Conservation (phyloP, 2,113 vertebrate species). For the Mormoops blainvillei region DNA sequence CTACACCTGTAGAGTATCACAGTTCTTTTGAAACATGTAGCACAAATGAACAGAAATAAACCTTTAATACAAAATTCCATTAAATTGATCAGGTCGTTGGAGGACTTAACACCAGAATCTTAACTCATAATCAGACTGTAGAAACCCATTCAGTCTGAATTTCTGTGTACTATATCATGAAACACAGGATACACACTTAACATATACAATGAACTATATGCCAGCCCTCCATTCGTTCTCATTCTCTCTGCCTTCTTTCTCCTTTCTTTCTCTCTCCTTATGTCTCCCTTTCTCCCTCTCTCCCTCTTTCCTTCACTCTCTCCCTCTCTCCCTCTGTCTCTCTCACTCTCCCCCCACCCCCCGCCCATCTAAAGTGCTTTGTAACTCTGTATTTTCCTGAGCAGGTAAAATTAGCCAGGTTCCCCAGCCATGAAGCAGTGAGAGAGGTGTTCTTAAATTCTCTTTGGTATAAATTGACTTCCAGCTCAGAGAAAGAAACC, state of each 20-base stretch:
- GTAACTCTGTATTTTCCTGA: neutral
- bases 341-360: too few species aligned
- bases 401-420: neutral
- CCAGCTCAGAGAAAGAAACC: neutral
- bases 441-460: neutral
- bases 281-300: neutral
- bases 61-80: neutral
- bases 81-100: neutral
- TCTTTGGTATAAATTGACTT: neutral
- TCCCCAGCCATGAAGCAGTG: neutral
- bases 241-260: neutral
- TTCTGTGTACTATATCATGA: neutral
- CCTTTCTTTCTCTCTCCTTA: rapidly evolving
- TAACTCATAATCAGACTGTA: neutral
- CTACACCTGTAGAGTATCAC: neutral
- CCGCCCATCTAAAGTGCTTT: neutral
- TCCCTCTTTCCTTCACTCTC: neutral
- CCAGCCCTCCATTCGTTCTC: neutral
- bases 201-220: neutral
- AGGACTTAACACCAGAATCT: neutral
- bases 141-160: neutral
- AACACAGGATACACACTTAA: neutral
- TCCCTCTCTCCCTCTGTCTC: neutral
- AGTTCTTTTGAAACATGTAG: neutral
- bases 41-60: neutral